Evolutionary conservation across 2,113 vertebrate species (phyloP).

Genomic region (Serinus canaria): DNA sequence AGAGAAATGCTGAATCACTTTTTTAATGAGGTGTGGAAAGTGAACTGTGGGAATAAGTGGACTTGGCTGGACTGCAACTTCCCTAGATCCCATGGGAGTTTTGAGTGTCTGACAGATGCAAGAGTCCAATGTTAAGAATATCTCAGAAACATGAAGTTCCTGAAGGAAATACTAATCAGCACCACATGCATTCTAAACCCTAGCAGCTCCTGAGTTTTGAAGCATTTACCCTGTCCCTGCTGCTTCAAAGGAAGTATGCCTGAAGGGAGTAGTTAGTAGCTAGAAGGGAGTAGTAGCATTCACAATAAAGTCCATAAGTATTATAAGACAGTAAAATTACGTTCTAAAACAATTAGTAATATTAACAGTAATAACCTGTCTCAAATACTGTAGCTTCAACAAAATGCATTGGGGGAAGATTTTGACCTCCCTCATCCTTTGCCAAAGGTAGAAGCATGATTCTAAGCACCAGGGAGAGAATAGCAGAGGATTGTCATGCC

Average conservation of each 20-base stretch:
- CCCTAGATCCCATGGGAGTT: not conserved
- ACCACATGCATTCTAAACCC: not conserved
- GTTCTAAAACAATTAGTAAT: not conserved
- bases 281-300: not conserved
- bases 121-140: not conserved
- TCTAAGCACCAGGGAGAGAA: not conserved
- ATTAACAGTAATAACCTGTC: not conserved
- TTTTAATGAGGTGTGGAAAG: conserved; percentile 53
- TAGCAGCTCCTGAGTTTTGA: not conserved
- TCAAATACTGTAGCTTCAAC: not conserved
- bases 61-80: conserved; percentile 34
- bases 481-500: not conserved
- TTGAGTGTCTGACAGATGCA: not conserved
- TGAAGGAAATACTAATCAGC: conserved; percentile 8
- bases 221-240: not conserved
- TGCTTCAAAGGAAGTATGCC: not conserved
- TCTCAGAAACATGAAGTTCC: conserved; percentile 10
- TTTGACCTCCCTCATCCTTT: not conserved
- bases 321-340: not conserved
- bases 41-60: conserved; percentile 18
- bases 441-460: not conserved
- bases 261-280: not conserved
- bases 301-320: not conserved
- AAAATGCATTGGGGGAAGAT: not conserved
- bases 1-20: conserved; percentile 11